Base-by-base conservation (phyloP, 2,888 invertebrate genomes). In the Xestia rhomboidea region DNA sequence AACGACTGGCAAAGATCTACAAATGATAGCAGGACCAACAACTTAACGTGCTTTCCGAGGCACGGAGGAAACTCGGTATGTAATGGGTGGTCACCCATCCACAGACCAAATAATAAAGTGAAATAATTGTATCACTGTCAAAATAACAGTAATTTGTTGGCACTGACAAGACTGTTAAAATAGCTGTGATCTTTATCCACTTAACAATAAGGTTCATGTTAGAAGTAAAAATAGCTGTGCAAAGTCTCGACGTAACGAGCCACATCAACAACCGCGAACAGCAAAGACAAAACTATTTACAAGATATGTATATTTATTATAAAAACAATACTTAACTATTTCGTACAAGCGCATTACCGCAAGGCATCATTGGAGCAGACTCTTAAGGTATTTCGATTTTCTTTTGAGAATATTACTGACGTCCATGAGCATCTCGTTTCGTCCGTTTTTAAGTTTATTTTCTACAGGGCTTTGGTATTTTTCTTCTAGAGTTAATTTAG, bases 361-460 rank as follows among this genome's bases (percentile, higher is more conserved):
- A 89, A 88, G 90, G 91, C 92, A 88, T 94, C 93, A 96, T 90
- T 94, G 93, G 83, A 95, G 87, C 82, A 94, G 90, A 90, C 92
- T 94, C 88, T 95, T 96, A 77, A 97, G 91, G 88, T 97, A 96
- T 91, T 97, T 97, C 11, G 95, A 90, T 94, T 97, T 97, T 86
- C 94, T 96, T 87, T 96, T 97, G 77, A 97, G 92, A 84, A 97
- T 94, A 85, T 95, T 94, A 85, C 94, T 95, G 15, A 97, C 92
- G 84, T 97, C 97, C 60, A 93, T 94, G 27, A 97, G 89, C 87
- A 97, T 96, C 11, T 95, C 95, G 11, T 93, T 92, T 70, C 97
- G 96, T 79, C 97, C 97, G 68, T 92, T 93, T 72, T 92, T 93
- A 27, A 97, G 91, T 89, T 97, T 97, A 46, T 92, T 91, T 77